Percentiles rank a stretch among this genome's conserved stretches.
Conservation (phyloP, 2,113 vertebrate genomes). For the Ovibos moschatus region DNA sequence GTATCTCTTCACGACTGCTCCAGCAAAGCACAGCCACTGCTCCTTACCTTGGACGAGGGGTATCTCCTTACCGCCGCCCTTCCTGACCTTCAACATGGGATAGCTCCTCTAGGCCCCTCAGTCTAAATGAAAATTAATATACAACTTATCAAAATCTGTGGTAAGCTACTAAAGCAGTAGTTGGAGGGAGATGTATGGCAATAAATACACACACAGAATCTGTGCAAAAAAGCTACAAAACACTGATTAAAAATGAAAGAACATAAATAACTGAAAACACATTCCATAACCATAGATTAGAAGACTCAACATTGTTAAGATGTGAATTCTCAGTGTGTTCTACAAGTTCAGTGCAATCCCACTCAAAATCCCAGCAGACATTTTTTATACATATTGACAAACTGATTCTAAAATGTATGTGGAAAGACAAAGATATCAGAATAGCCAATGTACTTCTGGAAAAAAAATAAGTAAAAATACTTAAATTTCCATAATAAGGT, state of each 20-base stretch:
- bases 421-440: neutral
- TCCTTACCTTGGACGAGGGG: too few species aligned
- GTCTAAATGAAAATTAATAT: neutral
- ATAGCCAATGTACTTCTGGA: neutral
- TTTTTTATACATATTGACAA: neutral
- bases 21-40: too few species aligned
- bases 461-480: neutral
- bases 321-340: neutral
- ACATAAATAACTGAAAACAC: neutral
- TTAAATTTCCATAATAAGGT: neutral
- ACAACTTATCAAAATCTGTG: neutral
- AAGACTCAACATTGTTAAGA: neutral
- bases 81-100: too few species aligned
- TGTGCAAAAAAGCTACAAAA: neutral
- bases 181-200: neutral
- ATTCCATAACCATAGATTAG: neutral
- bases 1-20: too few species aligned
- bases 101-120: neutral
- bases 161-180: neutral
- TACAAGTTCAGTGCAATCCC: neutral
- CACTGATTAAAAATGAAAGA: neutral
- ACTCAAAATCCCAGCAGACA: neutral
- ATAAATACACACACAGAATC: neutral
- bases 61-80: too few species aligned
- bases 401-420: neutral